Evolutionary conservation across 2,113 vertebrate genomes (phyloP).

Genomic region (Jaculus jaculus): DNA sequence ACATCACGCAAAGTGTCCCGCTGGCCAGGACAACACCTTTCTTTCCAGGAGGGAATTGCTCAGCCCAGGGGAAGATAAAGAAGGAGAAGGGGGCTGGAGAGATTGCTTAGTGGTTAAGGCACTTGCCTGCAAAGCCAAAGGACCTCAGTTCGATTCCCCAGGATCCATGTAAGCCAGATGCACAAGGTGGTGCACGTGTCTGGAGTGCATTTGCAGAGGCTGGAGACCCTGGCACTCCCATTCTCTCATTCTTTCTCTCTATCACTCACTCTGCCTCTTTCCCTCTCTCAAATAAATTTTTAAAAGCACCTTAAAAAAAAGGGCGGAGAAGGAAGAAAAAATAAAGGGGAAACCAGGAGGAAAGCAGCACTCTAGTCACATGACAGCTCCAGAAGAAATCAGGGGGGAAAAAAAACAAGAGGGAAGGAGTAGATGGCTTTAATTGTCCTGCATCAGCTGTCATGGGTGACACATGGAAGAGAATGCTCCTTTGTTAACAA

Average conservation of each 20-base stretch:
- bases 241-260: too few relatives aligned
- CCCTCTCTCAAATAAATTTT: too few relatives aligned
- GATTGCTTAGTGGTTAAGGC: too few relatives aligned
- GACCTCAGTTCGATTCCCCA: too few relatives aligned
- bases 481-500: slow-evolving; percentile 76
- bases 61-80: slow-evolving; percentile 1
- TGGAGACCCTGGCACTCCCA: too few relatives aligned
- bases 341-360: neutral
- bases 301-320: too few relatives aligned
- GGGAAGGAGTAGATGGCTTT: slow-evolving; percentile 44
- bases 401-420: slow-evolving; percentile 14
- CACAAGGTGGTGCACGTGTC: too few relatives aligned
- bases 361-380: neutral
- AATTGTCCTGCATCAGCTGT: slow-evolving; percentile 46
- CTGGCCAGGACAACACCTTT: neutral
- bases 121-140: too few relatives aligned
- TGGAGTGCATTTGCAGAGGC: too few relatives aligned
- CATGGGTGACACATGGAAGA: slow-evolving; percentile 47
- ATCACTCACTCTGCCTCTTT: too few relatives aligned
- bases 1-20: neutral
- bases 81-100: slow-evolving; percentile 6
- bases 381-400: slow-evolving; percentile 37
- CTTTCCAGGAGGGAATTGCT: neutral
- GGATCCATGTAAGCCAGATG: too few relatives aligned
- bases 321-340: neutral